Evolutionary conservation across 1,140 invertebrate genomes (phyloP).

Genomic region (Melitaea cinxia): DNA sequence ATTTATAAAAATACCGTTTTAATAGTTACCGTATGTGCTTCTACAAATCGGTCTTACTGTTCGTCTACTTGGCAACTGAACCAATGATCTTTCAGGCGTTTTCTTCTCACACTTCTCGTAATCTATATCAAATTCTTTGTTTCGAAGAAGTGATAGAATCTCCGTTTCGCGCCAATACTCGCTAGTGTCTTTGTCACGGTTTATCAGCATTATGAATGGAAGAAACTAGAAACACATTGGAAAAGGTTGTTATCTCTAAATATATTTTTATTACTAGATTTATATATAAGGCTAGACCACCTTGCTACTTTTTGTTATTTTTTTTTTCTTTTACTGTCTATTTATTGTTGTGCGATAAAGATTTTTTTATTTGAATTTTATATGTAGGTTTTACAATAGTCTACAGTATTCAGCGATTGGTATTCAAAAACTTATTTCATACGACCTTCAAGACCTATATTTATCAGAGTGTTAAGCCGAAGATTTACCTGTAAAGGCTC

Average conservation of each 20-base stretch:
- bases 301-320: no score
- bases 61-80: constrained; percentile 47
- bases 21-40: constrained; percentile 48
- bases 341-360: no score
- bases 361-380: no score
- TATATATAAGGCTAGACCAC: no score
- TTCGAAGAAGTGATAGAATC: constrained; percentile 54
- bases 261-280: no score
- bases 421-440: no score
- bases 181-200: constrained; percentile 59
- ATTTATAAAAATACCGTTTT: background rate
- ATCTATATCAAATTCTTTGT: constrained; percentile 53
- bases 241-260: no score
- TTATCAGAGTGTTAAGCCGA: background rate
- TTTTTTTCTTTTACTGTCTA: no score
- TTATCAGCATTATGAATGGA: constrained; percentile 66
- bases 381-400: no score
- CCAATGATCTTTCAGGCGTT: constrained; percentile 23
- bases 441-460: no score
- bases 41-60: constrained; percentile 62
- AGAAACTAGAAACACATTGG: constrained; percentile 51
- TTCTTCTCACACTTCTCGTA: constrained; percentile 55
- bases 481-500: constrained; percentile 44
- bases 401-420: no score
- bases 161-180: constrained; percentile 70